A percentile compares a stretch with the other conserved stretches of the same genome.
These are phyloP conservation scores for Balanococcus diminutus DNA, from an alignment of 2,888 invertebrate genomes.

Conservation along the genomic window DNA sequence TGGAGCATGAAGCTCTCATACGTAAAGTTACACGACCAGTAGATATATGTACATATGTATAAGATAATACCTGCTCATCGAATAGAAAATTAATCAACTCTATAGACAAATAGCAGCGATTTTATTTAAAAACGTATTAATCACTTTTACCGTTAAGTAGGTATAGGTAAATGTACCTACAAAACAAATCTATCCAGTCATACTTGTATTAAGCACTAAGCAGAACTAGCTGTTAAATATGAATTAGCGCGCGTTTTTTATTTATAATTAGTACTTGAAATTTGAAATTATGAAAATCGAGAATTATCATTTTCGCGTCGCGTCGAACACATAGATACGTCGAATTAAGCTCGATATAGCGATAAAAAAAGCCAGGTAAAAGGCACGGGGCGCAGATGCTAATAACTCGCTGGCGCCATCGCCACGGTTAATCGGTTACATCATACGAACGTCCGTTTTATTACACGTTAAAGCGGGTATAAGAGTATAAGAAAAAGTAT, in stretches of 20 bases:
- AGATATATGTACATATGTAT: no score
- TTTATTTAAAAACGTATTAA: background rate
- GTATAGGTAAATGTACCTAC: background rate
- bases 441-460: conserved; percentile 14
- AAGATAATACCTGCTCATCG: background rate
- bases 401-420: conserved; percentile 15
- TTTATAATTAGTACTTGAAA: background rate
- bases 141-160: background rate
- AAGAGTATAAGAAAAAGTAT: conserved; percentile 23
- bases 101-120: conserved; percentile 1
- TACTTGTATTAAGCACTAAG: background rate
- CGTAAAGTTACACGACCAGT: no score
- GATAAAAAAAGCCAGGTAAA: no score
- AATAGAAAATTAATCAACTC: background rate
- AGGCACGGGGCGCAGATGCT: background rate
- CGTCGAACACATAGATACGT: no score
- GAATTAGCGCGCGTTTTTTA: background rate
- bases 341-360: no score
- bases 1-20: no score
- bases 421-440: background rate
- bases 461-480: conserved; percentile 2
- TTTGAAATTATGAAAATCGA: background rate
- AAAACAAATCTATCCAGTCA: background rate
- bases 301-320: conserved; percentile 12
- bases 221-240: background rate